Base-by-base conservation (phyloP, 2,888 invertebrate species). In the Pollenia labialis region DNA sequence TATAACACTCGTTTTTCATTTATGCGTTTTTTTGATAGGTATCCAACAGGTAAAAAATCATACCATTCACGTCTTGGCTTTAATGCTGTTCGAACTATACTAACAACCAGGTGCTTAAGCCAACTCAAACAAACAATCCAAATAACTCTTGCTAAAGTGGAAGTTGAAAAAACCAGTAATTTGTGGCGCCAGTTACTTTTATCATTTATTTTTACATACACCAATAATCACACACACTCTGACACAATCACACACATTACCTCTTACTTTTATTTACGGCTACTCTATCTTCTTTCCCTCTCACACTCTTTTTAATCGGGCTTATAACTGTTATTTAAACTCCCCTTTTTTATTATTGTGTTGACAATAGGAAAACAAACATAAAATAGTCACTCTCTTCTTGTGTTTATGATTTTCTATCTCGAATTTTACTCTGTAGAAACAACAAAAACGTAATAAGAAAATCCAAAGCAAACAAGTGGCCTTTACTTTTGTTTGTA, bases 61-160 rank as follows among this genome's bases (percentile, higher is more conserved):
- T 60, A 71, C 40, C 48, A 81, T 60, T 64, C 82, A 87, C 87
- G 85, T 82, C 85, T 85, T 87, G 46, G 79, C 81, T 84, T 81
- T 81, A 87, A 87, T 91, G 90, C 90, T 90, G 91, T 90, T 90
- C 90, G 90, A 90, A 90, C 90, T 91, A 91, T 90, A 92, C 92
- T 92, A 74, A 90, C 90, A 89, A 81, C 87, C 87, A 87, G 87
- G 87, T 85, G 87, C 79, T 81, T 80, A 46, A 88, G 82, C 71
- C 60, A 68, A 88, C 58, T 82, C 81, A 83, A 76, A 87, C 71
- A 82, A 81, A 81, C 87, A 87, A 81, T 74, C 72, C 81, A 81
- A 86, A 82, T 86, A 87, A 71, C 74, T 84, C 62, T 88, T 81
- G 48, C 9, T 71, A 9, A n/a, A 69, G 68, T 77, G 74, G 77